Evolutionary conservation across 2,888 invertebrate genomes (phyloP).

Genomic region (Perdita meconis): DNA sequence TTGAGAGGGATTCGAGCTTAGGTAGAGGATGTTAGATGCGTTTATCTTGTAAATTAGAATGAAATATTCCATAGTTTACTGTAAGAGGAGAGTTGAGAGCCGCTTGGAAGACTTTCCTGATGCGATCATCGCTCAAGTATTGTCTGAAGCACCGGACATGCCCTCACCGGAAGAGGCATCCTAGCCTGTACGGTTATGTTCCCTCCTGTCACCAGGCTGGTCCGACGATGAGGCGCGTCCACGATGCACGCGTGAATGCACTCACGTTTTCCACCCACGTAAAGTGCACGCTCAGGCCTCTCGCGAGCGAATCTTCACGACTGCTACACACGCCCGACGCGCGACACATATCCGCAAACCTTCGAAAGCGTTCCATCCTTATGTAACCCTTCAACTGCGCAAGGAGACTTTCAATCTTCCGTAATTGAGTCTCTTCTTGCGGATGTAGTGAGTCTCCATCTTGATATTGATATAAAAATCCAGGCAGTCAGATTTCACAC

Average conservation of each 20-base stretch:
- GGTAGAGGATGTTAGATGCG: no score
- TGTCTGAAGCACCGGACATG: constrained; percentile 75
- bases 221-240: constrained; percentile 55
- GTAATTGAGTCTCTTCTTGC: background rate
- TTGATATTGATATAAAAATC: no score
- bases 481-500: no score
- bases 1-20: no score
- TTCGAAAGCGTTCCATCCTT: constrained; percentile 15
- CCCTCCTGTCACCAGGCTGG: constrained; percentile 45
- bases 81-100: constrained; percentile 37
- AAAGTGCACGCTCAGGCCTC: constrained; percentile 13
- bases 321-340: constrained; percentile 26
- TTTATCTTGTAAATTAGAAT: background rate
- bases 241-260: constrained; percentile 57
- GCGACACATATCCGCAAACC: no score
- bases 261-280: constrained; percentile 54
- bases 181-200: constrained; percentile 58
- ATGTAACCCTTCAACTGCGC: background rate
- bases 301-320: constrained; percentile 29
- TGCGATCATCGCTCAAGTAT: constrained; percentile 61
- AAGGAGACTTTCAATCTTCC: background rate
- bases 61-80: background rate
- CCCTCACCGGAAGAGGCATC: constrained; percentile 78
- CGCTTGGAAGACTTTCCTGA: constrained; percentile 45
- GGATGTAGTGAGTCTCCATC: no score